Evolutionary conservation across 2,888 invertebrate species (phyloP), one percentile per base, ranked within the genome.

Genomic region (Agrochola circellaris): DNA sequence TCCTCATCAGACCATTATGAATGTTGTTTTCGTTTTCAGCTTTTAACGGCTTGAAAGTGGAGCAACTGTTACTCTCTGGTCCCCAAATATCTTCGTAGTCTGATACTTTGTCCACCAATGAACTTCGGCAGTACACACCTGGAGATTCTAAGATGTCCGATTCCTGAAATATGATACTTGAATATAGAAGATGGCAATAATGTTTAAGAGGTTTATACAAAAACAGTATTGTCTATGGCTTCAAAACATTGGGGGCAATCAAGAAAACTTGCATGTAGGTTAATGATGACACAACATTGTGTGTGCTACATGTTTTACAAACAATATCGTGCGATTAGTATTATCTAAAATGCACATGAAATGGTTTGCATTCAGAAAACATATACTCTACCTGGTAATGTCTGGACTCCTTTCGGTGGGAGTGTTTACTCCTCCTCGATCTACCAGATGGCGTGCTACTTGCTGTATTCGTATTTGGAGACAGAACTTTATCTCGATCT

Each of bases 71-170:
- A 82, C 94, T 93, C 91, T 97, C 97, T 73, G 98, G 97, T 83
- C 98, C 97, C 99, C 99, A 99, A 88, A 99, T 98, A 93, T 99
- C 99, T 95, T 99, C 99, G 92, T 99, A 99, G 94, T 99, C 99
- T 89, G 99, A 99, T 66, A 98, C 98, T 96, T 99, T 99, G 92
- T 99, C 99, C 82, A 98, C 98, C 54, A 99, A 97, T 2, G 98
- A 98, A 94, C 99, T 99, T 89, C 98, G 97, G 92, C 98, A 99
- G 91, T 99, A 99, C 72, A 98, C 97, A 82, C 98, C 98, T 54
- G 98, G 98, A 73, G 98, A 98, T 93, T 98, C 98, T 85, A 98
- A 95, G 81, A 98, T 98, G 92, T 98, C 98, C 30, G 98, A 98
- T 92, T 98, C 98, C 96, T 97, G 96, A 85, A 94, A 93, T 58